Conservation (phyloP, 1,140 invertebrate genomes). For the Conus ventricosus region DNA sequence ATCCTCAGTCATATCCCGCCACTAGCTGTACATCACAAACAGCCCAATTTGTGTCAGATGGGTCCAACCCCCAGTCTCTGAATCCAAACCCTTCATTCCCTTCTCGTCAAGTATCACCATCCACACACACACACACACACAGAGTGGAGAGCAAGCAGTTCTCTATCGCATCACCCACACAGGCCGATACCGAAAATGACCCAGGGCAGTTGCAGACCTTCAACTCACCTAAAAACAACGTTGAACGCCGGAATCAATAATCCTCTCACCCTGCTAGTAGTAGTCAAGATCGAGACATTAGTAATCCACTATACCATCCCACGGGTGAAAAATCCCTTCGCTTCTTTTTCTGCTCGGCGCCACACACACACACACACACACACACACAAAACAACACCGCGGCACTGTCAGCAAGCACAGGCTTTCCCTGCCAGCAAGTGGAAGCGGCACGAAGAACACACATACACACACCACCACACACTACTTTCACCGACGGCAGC, state of each 20-base stretch:
- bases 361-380: not conserved
- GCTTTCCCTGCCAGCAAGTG: not conserved
- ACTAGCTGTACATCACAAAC: too few species aligned
- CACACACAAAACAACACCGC: not conserved
- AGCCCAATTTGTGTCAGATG: too few species aligned
- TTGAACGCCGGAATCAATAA: too few species aligned
- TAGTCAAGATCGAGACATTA: not conserved
- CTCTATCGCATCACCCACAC: too few species aligned
- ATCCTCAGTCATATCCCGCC: too few species aligned
- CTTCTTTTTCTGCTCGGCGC: not conserved
- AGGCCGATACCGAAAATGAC: not conserved
- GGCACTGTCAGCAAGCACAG: not conserved
- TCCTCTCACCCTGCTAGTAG: not conserved
- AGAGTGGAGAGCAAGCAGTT: too few species aligned
- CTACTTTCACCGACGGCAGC: not conserved
- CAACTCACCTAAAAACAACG: too few species aligned
- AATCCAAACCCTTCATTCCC: too few species aligned
- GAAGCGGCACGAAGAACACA: not conserved
- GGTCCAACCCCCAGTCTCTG: too few species aligned
- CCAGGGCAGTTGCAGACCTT: not conserved
- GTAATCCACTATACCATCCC: not conserved
- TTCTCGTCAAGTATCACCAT: not conserved
- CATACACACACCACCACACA: not conserved
- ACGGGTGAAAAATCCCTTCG: not conserved
- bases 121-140: conserved; percentile 7